phyloP scores from a whole-genome alignment of 2,113 vertebrate genomes.

The Lagopus leucura region DNA sequence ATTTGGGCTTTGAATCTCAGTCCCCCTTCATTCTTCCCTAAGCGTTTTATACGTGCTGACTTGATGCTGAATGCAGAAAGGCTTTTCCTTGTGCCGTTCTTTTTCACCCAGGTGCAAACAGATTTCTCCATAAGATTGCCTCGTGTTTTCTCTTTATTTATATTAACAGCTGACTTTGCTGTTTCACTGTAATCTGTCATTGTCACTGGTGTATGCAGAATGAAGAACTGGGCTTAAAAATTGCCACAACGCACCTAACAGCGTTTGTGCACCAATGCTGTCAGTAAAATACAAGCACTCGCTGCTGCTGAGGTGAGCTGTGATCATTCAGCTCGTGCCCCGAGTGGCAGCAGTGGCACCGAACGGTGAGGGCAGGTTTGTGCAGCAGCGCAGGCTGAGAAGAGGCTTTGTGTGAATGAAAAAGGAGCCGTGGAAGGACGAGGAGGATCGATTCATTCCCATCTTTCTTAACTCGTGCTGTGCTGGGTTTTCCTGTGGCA shows the following conservation, averaged over 20 bases:
- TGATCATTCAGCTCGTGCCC: no score
- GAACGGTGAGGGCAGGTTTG: background rate
- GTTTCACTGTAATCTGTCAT: background rate
- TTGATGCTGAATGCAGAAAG: background rate
- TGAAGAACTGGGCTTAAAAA: background rate
- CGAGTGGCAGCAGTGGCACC: background rate
- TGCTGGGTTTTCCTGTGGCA: conserved; percentile 55
- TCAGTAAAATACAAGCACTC: background rate
- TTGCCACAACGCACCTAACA: background rate
- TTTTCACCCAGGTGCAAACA: background rate
- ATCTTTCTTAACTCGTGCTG: conserved; percentile 4
- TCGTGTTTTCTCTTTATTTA: background rate
- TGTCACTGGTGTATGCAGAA: background rate
- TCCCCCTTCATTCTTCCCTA: background rate
- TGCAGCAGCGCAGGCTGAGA: background rate
- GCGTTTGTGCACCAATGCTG: background rate
- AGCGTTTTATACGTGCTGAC: background rate
- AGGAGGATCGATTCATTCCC: background rate
- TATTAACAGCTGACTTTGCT: background rate
- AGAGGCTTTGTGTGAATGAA: background rate
- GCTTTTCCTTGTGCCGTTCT: background rate
- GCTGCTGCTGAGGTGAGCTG: background rate
- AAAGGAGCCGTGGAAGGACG: background rate
- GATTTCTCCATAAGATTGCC: background rate
- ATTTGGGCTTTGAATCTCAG: background rate